Conservation (phyloP, 2,797 vertebrate genomes). For the Zalophus californianus region DNA sequence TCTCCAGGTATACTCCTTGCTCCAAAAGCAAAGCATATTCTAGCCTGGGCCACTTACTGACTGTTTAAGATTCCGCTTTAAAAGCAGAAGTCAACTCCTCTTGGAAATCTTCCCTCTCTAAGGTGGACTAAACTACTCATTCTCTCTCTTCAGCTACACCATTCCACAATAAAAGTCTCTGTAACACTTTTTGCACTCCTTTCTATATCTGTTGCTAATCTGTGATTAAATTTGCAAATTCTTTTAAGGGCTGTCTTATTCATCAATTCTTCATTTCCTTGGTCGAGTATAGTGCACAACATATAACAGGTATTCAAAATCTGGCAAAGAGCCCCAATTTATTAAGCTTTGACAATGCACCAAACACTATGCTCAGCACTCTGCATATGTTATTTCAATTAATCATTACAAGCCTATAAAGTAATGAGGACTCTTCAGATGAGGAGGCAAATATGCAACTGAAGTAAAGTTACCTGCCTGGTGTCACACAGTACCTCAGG, state of each 20-base stretch:
- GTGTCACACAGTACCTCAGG: background rate
- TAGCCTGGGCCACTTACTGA: background rate
- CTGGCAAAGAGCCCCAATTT: background rate
- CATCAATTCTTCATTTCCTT: background rate
- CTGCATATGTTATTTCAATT: conserved; percentile 1
- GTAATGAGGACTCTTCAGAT: background rate
- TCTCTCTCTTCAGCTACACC: background rate
- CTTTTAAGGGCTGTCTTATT: background rate
- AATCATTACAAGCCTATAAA: conserved; percentile 26
- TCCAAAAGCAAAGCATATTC: background rate
- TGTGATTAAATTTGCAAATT: background rate
- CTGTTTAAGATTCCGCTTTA: conserved; percentile 1
- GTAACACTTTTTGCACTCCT: background rate
- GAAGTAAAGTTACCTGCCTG: conserved; percentile 11
- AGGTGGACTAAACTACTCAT: background rate
- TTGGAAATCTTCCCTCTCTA: conserved; percentile 7
- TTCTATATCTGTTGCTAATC: background rate
- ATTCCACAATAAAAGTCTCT: background rate
- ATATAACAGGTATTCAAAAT: background rate
- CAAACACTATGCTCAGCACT: background rate
- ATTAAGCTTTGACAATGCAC: background rate
- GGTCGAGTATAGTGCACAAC: background rate
- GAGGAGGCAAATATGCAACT: background rate
- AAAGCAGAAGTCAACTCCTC: background rate
- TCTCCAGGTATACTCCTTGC: background rate